Evolutionary conservation across 2,113 vertebrate species (phyloP), one percentile per base, ranked within the genome.

Genomic region (Trematocara macrostoma): DNA sequence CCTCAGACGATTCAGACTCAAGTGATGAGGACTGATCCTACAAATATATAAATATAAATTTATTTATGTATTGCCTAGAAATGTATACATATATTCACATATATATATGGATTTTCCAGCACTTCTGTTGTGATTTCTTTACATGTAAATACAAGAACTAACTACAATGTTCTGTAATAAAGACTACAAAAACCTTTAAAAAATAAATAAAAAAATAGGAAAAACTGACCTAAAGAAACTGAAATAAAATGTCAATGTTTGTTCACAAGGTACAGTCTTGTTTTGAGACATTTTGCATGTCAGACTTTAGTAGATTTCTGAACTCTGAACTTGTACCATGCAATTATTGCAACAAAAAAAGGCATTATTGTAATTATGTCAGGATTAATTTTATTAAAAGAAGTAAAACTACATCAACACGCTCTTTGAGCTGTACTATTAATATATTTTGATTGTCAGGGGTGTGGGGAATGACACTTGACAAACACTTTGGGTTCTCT

Each of bases 211-310:
- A 86, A 85, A 84, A 78, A 84, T 35, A 84, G 35, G 78, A 89
- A 91, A 83, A 93, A 92, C 81, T 88, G 94, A 94, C 89, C 90
- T 90, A 93, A 93, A 80, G 92, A 97, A 97, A 96, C 97, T 97
- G 96, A 98, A 97, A 96, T 95, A 84, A 97, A 96, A 97, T 98
- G 97, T 99, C 97, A 98, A 97, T 97, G 96, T 97, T 94, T 97
- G 97, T 97, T 98, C 97, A 97, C 97, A 96, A 97, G 98, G 97
- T 98, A 97, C 98, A 98, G 97, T 95, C 97, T 96, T 97, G 97
- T 98, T 98, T 98, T 97, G 96, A 98, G 97, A 98, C 97, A 89
- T 97, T 98, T 98, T 99, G 99, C 98, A 99, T 99, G 98, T 98
- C 97, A 95, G 96, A 96, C 91, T 97, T 98, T 97, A 97, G 97